Percentiles rank a stretch among this genome's conserved stretches.
Evolutionary conservation across 2,888 invertebrate genomes (phyloP).

Genomic region (Phaedon cochleariae): DNA sequence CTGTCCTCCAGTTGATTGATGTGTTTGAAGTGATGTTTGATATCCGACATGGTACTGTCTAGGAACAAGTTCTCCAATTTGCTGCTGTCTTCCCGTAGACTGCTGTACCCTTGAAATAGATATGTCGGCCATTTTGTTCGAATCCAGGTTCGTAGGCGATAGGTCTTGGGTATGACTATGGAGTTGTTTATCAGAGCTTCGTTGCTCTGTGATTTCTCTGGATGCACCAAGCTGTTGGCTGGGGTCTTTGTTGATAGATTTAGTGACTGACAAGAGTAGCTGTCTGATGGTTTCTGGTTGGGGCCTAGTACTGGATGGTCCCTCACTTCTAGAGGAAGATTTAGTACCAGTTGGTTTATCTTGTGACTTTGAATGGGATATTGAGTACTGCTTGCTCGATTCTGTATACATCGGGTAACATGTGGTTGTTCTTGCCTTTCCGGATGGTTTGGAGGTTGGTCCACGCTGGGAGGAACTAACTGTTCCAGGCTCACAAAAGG

Average conservation of each 20-base stretch:
- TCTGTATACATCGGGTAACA: background rate
- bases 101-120: background rate
- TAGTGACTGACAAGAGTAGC: slow-evolving; percentile 4
- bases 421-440: background rate
- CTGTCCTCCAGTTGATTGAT: background rate
- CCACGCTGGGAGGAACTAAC: background rate
- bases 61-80: background rate
- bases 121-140: background rate
- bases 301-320: background rate
- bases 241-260: background rate
- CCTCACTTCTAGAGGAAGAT: background rate
- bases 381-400: background rate
- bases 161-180: background rate
- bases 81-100: background rate
- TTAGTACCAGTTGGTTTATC: background rate
- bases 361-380: background rate
- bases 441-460: background rate
- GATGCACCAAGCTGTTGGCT: background rate
- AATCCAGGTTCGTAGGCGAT: background rate
- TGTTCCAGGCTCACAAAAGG: background rate
- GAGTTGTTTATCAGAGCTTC: slow-evolving; percentile 2
- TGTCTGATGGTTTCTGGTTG: slow-evolving; percentile 16
- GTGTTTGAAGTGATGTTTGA: background rate
- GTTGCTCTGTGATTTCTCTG: background rate
- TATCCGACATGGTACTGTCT: background rate